Percentiles rank a stretch among this genome's conserved stretches.
These are phyloP conservation scores for Crotophaga sulcirostris DNA, from an alignment of 2,113 vertebrate species.

Conservation along the genomic window DNA sequence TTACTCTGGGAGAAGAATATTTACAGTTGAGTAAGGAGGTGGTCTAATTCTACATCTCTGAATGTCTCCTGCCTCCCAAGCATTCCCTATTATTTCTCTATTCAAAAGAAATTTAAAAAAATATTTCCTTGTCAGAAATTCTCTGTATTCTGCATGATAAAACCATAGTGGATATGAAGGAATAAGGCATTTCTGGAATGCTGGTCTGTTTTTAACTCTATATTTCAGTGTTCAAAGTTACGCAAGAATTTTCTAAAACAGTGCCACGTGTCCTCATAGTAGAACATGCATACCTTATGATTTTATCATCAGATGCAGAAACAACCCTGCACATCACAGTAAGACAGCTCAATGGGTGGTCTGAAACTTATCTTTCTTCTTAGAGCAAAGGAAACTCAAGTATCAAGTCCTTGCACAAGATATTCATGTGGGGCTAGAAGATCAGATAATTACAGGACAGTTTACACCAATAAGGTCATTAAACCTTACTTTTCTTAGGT, in stretches of 20 bases:
- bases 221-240: conserved; percentile 23
- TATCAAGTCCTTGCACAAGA: conserved; percentile 34
- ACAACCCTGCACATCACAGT: conserved; percentile 61
- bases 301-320: conserved; percentile 72
- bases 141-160: background rate
- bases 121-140: background rate
- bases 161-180: background rate
- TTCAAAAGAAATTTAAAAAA: background rate
- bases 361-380: conserved; percentile 49
- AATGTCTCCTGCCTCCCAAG: background rate
- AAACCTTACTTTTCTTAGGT: conserved; percentile 19
- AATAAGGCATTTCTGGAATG: conserved; percentile 17
- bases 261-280: conserved; percentile 29
- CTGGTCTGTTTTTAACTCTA: conserved; percentile 11
- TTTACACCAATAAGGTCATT: conserved; percentile 56
- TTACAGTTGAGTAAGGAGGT: background rate
- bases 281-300: conserved; percentile 53
- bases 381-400: conserved; percentile 44
- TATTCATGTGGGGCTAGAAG: background rate
- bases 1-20: background rate
- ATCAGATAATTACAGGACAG: conserved; percentile 16
- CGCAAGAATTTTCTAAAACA: conserved; percentile 34
- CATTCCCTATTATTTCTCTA: background rate
- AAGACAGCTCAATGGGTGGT: conserved; percentile 73
- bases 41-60: background rate